Conservation (phyloP, 2,888 invertebrate species). For the Drosophila sordidapex region DNA sequence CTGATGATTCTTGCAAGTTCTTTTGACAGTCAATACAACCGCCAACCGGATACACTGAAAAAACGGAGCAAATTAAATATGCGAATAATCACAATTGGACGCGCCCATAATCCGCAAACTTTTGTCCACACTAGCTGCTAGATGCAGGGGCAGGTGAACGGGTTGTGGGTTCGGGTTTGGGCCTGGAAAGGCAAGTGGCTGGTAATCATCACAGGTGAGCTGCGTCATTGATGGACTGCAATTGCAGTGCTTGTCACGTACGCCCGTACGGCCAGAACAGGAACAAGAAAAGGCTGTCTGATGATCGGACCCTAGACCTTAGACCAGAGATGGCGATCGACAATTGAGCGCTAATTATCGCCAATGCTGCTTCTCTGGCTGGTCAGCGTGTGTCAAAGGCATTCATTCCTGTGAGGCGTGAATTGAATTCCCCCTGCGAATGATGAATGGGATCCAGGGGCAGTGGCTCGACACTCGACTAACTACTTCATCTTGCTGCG, state of each 20-base stretch:
- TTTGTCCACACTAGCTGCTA: slow-evolving; percentile 35
- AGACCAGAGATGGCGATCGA: slow-evolving; percentile 58
- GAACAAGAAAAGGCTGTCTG: slow-evolving; percentile 28
- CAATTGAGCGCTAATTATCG: slow-evolving; percentile 79
- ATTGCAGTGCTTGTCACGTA: slow-evolving; percentile 76
- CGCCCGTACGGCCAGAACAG: slow-evolving; percentile 5
- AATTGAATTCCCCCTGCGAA: slow-evolving; percentile 69
- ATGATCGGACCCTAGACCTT: slow-evolving; percentile 10
- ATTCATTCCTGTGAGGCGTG: slow-evolving; percentile 74
- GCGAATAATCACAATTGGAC: slow-evolving; percentile 58
- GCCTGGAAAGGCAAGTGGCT: slow-evolving; percentile 25
- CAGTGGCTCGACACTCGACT: slow-evolving; percentile 18
- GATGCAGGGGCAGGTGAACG: neutral
- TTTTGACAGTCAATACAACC: neutral
- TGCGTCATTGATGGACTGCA: slow-evolving; percentile 63
- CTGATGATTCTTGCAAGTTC: neutral
- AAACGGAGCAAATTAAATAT: slow-evolving; percentile 45
- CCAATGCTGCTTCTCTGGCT: slow-evolving; percentile 33
- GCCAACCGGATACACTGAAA: slow-evolving; percentile 31
- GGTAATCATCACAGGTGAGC: slow-evolving; percentile 55
- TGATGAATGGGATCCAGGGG: slow-evolving; percentile 46
- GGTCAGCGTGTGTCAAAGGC: slow-evolving; percentile 54
- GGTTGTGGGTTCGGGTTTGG: neutral
- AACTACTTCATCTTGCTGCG: slow-evolving; percentile 56
- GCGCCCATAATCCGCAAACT: slow-evolving; percentile 55